Evolutionary conservation across 2,797 vertebrate species (phyloP).

Genomic region (Sciurus vulgaris): DNA sequence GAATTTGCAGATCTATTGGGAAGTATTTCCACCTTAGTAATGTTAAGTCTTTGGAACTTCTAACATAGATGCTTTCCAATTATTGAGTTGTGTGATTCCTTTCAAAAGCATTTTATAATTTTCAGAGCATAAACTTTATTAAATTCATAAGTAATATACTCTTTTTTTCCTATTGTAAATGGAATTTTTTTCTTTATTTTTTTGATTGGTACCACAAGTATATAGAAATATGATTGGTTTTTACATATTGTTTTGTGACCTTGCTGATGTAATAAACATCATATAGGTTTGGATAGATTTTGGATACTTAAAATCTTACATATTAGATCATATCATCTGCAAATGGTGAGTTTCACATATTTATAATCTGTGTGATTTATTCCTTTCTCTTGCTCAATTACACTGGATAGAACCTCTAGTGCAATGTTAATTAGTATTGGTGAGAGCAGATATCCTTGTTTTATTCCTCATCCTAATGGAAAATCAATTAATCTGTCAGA

Average conservation of each 20-base stretch:
- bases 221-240: background rate
- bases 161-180: background rate
- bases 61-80: background rate
- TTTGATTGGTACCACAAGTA: background rate
- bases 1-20: background rate
- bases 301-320: background rate
- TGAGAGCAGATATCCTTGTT: background rate
- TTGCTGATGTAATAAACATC: background rate
- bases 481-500: background rate
- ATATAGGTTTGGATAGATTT: too few relatives aligned
- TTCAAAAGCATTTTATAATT: background rate
- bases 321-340: background rate
- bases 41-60: background rate
- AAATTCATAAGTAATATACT: background rate
- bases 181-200: background rate
- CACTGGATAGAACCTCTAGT: background rate
- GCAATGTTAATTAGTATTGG: background rate
- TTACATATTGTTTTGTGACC: background rate
- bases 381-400: background rate
- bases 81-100: background rate
- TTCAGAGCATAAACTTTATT: background rate
- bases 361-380: background rate
- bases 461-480: background rate
- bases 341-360: background rate
- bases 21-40: background rate